Conservation (phyloP, 1,140 invertebrate species). For the Temnothorax longispinosus region DNA sequence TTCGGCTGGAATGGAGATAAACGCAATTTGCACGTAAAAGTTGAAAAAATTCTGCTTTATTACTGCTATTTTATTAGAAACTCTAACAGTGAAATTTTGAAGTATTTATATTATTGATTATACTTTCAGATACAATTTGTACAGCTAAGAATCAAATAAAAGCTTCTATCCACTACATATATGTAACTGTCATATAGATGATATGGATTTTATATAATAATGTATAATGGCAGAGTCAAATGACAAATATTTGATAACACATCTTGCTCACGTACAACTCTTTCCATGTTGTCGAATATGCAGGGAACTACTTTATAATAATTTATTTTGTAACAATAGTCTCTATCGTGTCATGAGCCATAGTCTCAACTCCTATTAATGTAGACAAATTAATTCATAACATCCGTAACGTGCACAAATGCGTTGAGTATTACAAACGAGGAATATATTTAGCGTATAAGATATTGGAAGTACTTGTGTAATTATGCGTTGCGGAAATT, state of each 20-base stretch:
- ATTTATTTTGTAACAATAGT: conserved; percentile 56
- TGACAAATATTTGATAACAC: conserved; percentile 45
- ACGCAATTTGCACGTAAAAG: background rate
- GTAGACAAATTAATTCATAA: conserved; percentile 38
- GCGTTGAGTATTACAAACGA: background rate
- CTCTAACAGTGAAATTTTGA: background rate
- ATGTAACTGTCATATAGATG: background rate
- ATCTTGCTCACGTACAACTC: conserved; percentile 37
- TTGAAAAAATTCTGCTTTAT: background rate
- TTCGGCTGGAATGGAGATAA: background rate
- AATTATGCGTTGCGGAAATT: conserved; percentile 19
- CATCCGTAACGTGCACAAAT: conserved; percentile 26
- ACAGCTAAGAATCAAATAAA: conserved; percentile 22
- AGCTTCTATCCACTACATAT: background rate
- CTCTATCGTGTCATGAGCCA: background rate
- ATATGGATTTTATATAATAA: conserved; percentile 49
- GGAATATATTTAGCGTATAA: background rate
- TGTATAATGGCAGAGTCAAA: background rate
- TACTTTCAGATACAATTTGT: conserved; percentile 7
- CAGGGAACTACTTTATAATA: conserved; percentile 42
- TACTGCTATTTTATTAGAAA: background rate
- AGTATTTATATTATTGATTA: background rate
- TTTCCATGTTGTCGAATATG: conserved; percentile 28
- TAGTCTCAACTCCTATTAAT: conserved; percentile 2
- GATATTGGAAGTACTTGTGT: conserved; percentile 1